Evolutionary conservation across 1,140 invertebrate genomes (phyloP).

Genomic region (Potamilus streckersoni): DNA sequence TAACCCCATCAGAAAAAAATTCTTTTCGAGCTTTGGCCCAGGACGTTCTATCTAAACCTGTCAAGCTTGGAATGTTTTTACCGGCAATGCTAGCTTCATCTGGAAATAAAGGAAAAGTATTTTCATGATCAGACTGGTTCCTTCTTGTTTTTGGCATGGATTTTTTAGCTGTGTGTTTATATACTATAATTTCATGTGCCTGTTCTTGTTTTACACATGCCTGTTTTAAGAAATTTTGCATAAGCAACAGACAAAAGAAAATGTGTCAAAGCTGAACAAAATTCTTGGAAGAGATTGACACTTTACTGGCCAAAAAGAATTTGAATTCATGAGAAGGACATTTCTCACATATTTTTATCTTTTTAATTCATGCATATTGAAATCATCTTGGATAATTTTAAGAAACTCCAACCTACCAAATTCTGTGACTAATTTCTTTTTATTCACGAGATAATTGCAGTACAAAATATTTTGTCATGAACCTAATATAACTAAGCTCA

Average conservation of each 20-base stretch:
- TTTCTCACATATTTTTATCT: no score
- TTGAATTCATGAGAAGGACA: no score
- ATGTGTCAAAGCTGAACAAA: neutral
- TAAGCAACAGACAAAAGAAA: neutral
- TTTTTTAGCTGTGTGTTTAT: neutral
- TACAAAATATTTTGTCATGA: no score
- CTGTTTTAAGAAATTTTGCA: neutral
- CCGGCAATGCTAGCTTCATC: conserved; percentile 61
- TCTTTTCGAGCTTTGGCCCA: conserved; percentile 68
- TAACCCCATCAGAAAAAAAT: conserved; percentile 67
- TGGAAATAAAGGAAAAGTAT: conserved; percentile 35
- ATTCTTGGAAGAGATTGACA: no score
- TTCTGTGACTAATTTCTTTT: no score
- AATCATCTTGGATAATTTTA: no score
- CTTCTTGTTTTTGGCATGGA: neutral
- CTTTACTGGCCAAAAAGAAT: no score
- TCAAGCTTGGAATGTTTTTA: conserved; percentile 67
- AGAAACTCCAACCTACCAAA: no score
- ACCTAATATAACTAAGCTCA: no score
- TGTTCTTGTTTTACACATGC: neutral
- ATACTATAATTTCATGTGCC: neutral
- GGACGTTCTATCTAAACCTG: conserved; percentile 66
- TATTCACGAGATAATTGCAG: no score
- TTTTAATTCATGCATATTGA: no score
- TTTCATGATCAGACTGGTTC: conserved; percentile 3